These are phyloP conservation scores for Hipposideros armiger DNA, from an alignment of 2,113 vertebrate species.

Conservation along the genomic window DNA sequence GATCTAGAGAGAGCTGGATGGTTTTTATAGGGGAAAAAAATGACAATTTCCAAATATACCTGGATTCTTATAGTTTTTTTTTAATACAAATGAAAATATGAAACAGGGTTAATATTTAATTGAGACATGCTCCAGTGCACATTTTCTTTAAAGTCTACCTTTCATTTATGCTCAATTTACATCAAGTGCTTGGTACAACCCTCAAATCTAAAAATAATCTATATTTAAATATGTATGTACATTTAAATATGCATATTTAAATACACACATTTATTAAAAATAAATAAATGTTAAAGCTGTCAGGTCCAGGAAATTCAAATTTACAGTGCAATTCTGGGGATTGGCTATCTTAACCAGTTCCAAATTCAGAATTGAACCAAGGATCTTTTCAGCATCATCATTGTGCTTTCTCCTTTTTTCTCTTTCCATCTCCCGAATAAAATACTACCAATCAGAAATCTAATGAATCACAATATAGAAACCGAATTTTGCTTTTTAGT, in stretches of 20 bases:
- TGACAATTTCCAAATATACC: not conserved
- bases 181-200: not conserved
- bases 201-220: conserved; percentile 50
- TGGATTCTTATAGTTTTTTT: not conserved
- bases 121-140: not conserved
- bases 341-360: conserved; percentile 52
- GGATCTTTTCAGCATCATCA: conserved; percentile 24
- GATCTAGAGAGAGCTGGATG: not conserved
- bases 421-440: not conserved
- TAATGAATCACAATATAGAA: not conserved
- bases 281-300: conserved; percentile 42
- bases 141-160: conserved; percentile 16
- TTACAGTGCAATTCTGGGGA: conserved; percentile 31
- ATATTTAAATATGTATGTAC: conserved; percentile 36
- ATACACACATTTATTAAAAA: not conserved
- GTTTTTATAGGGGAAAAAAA: not conserved
- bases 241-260: conserved; percentile 36
- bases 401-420: not conserved
- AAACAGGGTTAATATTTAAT: conserved; percentile 36
- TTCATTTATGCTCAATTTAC: conserved; percentile 43
- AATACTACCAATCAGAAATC: not conserved
- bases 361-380: not conserved
- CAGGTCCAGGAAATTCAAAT: conserved; percentile 57
- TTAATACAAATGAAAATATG: conserved; percentile 12
- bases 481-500: conserved; percentile 7